phyloP scores from a whole-genome alignment of 2,113 vertebrate genomes.

The Chauna torquata region DNA sequence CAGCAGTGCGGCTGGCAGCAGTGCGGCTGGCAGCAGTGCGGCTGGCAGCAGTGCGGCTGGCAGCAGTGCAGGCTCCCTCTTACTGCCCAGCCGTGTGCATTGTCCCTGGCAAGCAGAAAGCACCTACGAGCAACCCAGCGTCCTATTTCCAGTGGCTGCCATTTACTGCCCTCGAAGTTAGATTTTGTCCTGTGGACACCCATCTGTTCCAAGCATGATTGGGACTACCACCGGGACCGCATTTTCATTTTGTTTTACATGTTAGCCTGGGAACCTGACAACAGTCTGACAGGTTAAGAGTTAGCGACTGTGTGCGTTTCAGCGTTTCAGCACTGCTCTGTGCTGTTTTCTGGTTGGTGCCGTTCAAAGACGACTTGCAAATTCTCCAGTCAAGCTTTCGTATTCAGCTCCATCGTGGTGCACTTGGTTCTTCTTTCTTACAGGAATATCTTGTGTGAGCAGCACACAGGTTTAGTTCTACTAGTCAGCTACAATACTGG shows the following conservation, averaged over 20 bases:
- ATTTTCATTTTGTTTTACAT: not conserved
- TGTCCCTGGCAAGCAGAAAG: not conserved
- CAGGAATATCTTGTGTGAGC: slow-evolving; percentile 3
- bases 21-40: accelerated
- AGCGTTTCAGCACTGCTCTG: not conserved
- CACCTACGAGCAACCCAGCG: not conserved
- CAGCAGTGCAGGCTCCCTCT: not conserved
- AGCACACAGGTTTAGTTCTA: not conserved
- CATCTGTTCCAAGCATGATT: not conserved
- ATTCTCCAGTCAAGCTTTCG: not conserved
- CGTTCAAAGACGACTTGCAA: not conserved
- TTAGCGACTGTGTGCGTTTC: too few species aligned
- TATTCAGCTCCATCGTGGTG: not conserved
- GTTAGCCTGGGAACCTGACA: not conserved
- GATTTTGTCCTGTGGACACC: not conserved
- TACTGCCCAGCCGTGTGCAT: not conserved
- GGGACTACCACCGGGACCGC: accelerated
- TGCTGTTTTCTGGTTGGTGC: not conserved
- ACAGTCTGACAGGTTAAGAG: not conserved
- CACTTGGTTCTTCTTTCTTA: slow-evolving; percentile 1
- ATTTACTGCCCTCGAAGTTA: not conserved
- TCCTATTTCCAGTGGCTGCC: not conserved
- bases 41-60: accelerated
- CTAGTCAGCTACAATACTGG: not conserved
- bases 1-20: too few species aligned